Evolutionary conservation across 2,113 vertebrate genomes (phyloP).

Genomic region (Psammodynastes pulverulentus): DNA sequence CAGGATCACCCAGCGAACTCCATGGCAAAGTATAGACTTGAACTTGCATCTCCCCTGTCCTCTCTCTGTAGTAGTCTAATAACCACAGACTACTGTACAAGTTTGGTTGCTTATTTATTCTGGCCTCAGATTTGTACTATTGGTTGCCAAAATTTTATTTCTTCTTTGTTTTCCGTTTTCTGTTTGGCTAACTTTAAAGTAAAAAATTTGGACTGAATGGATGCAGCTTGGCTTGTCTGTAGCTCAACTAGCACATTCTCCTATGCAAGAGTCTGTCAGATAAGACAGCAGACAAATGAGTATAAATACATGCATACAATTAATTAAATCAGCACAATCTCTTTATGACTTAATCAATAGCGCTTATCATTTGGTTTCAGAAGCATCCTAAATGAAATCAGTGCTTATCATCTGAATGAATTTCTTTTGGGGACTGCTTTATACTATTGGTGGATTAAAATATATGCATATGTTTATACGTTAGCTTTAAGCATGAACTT

Average conservation of each 20-base stretch:
- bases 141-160: not conserved
- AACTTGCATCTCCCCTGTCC: not conserved
- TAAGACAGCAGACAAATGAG: not conserved
- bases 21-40: not conserved
- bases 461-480: not conserved
- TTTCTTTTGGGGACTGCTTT: not conserved
- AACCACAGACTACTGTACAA: not conserved
- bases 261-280: not conserved
- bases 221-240: not conserved
- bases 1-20: not conserved
- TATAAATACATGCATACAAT: not conserved
- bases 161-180: too few species aligned
- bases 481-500: not conserved
- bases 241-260: not conserved
- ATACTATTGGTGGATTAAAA: not conserved
- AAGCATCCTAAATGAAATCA: not conserved
- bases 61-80: not conserved
- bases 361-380: slow-evolving; percentile 4
- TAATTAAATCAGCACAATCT: not conserved
- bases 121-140: not conserved
- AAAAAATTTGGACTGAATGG: not conserved
- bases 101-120: not conserved
- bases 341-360: not conserved
- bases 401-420: accelerated
- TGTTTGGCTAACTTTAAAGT: not conserved